Base-by-base conservation (phyloP, 1,140 invertebrate species). In the Anastrepha ludens region DNA sequence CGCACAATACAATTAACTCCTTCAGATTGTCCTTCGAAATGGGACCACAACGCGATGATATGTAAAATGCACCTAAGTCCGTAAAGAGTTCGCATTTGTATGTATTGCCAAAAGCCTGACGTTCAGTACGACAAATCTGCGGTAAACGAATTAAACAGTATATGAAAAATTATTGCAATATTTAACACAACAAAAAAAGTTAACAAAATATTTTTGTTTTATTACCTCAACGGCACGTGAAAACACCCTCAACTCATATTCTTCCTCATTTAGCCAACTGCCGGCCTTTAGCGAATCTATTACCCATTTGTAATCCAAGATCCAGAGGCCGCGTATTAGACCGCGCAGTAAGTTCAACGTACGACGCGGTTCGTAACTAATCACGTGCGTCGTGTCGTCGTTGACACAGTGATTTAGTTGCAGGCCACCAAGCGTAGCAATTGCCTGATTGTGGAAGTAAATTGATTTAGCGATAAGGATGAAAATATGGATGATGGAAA, bases 261-360 rank as follows among this genome's bases (percentile, higher is more conserved):
- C 89, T 88, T 95, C 94, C 90, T 95, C 95, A 6, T 91, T 87
- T 41, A 95, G 58, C 94, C 94, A 95, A 88, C 93, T 92, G 7
- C 92, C 93, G 8, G 89, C 90, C 85, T 94, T 90, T 20, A 94
- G 47, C 2, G 94, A 95, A 55, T 93, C 91, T 70, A 92, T 88
- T 2, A 95, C 62, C 95, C 95, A 95, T 81, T 94, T 93, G 74
- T 93, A 91, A 55, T 91, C 93, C 3, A 95, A 86, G 87, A 95
- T 94, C 94, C 94, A 95, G 88, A 94, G 94, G 2, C 95, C 95
- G 65, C 94, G 91, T 88, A 94, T 93, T 3, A 95, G 90, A 3
- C 93, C 95, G 88, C 94, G 93, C 86, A 95, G 88, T 39, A 95
- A 89, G 90, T 95, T 95, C 13, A 95, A 88, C 0, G 95, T 95